Conservation (phyloP, 2,113 vertebrate species). For the Elanoides forficatus region DNA sequence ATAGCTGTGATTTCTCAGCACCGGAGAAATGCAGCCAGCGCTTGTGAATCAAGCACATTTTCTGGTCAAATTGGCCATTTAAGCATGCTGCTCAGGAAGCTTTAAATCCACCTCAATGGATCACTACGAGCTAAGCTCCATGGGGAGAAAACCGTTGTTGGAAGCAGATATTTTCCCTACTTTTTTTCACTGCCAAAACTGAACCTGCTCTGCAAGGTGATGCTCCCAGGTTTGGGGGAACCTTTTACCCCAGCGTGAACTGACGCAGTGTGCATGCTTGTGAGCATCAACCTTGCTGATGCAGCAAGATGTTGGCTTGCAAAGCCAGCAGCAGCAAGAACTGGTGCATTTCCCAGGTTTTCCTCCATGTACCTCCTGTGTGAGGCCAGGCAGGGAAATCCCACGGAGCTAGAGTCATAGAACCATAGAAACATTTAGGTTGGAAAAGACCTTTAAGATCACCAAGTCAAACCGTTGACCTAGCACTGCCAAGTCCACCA, state of each 20-base stretch:
- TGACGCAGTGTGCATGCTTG: fast-evolving
- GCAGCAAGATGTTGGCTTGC: not conserved
- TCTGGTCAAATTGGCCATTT: conserved; percentile 24
- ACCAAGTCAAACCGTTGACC: fast-evolving
- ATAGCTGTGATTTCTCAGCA: not conserved
- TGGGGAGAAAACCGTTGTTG: not conserved
- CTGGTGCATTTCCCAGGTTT: not conserved
- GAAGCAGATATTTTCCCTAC: not conserved
- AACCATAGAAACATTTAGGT: not conserved
- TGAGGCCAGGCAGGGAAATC: not conserved
- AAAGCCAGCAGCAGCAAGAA: not conserved
- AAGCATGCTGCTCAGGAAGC: conserved; percentile 30
- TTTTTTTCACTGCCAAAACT: not conserved
- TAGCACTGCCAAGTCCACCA: not conserved
- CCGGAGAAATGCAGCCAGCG: not conserved
- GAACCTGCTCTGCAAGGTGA: not conserved
- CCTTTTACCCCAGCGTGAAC: fast-evolving
- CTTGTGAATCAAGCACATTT: conserved; percentile 19
- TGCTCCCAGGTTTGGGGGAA: not conserved
- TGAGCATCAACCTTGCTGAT: not conserved
- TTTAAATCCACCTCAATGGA: conserved; percentile 18
- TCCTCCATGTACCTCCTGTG: not conserved
- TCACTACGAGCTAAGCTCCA: not conserved
- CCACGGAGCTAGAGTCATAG: fast-evolving
- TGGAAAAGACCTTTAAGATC: not conserved